Percentiles rank a stretch among this genome's conserved stretches.
Evolutionary conservation across 2,113 vertebrate species (phyloP).

Genomic region (Mesoclemmys tuberculata): DNA sequence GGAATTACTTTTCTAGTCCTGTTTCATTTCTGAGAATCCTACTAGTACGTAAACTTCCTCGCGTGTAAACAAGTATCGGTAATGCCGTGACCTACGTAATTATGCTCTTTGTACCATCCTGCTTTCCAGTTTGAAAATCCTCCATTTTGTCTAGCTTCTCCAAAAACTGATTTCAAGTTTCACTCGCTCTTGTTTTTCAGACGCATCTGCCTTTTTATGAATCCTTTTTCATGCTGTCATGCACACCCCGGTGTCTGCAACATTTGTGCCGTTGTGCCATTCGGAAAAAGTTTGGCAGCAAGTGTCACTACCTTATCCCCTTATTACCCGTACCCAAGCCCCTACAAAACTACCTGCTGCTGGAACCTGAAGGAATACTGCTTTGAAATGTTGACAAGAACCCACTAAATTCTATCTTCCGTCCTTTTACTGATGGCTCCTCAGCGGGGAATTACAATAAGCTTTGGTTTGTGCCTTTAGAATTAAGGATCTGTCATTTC

Average conservation of each 20-base stretch:
- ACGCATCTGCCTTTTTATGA: constrained; percentile 76
- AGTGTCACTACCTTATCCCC: constrained; percentile 72
- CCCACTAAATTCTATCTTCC: fast-evolving
- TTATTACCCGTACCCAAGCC: constrained; percentile 73
- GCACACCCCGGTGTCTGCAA: constrained; percentile 67
- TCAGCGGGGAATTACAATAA: fast-evolving
- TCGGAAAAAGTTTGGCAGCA: constrained; percentile 37
- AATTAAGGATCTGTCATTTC: fast-evolving
- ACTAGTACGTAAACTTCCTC: not conserved
- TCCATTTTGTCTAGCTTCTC: not conserved
- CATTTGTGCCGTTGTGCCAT: constrained; percentile 77
- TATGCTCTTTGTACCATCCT: not conserved
- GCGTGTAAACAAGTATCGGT: not conserved
- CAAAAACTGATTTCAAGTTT: fast-evolving
- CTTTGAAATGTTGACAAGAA: constrained; percentile 21
- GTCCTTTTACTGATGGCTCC: fast-evolving
- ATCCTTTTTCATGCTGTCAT: constrained; percentile 71
- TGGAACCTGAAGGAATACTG: constrained; percentile 76
- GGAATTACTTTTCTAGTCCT: not conserved
- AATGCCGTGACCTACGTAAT: too few relatives aligned
- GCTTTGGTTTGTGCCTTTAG: not conserved
- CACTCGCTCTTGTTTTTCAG: constrained; percentile 36
- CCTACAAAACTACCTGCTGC: constrained; percentile 75
- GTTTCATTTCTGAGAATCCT: not conserved
- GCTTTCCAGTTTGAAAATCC: not conserved